Evolutionary conservation across 2,113 vertebrate species (phyloP).

Genomic region (Pongo pygmaeus): DNA sequence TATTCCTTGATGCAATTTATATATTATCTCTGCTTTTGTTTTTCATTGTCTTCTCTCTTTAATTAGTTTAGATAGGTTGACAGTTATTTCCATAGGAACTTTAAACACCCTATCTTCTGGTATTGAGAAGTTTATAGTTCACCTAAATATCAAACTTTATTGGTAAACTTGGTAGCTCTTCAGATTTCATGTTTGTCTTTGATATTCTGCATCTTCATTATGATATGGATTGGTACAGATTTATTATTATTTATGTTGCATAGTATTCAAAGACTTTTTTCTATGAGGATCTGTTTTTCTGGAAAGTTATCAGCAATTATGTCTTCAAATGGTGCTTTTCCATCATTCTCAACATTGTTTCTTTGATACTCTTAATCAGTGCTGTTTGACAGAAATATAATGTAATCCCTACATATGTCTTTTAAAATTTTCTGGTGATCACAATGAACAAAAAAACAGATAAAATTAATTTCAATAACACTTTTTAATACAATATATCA

Average conservation of each 20-base stretch:
- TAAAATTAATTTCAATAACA: neutral
- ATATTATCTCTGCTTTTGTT: neutral
- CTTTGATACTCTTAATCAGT: neutral
- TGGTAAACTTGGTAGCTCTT: neutral
- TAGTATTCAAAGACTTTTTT: neutral
- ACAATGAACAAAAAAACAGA: neutral
- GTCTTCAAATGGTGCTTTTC: neutral
- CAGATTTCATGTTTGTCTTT: neutral
- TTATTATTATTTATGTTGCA: neutral
- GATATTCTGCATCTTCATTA: neutral
- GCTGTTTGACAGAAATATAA: neutral
- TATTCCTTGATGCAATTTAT: neutral
- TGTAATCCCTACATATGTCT: neutral
- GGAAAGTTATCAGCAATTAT: neutral
- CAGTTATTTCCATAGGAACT: neutral
- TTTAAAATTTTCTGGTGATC: neutral
- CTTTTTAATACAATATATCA: neutral
- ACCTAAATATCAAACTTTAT: neutral
- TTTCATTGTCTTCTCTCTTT: neutral
- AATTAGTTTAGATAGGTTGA: neutral
- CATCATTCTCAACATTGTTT: neutral
- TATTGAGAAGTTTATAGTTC: neutral
- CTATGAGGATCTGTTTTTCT: neutral
- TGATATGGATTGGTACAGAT: neutral
- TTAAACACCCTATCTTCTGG: neutral